A percentile compares a stretch with the other conserved stretches of the same genome.
Evolutionary conservation across 2,113 vertebrate genomes (phyloP).

Genomic region (Riparia riparia): DNA sequence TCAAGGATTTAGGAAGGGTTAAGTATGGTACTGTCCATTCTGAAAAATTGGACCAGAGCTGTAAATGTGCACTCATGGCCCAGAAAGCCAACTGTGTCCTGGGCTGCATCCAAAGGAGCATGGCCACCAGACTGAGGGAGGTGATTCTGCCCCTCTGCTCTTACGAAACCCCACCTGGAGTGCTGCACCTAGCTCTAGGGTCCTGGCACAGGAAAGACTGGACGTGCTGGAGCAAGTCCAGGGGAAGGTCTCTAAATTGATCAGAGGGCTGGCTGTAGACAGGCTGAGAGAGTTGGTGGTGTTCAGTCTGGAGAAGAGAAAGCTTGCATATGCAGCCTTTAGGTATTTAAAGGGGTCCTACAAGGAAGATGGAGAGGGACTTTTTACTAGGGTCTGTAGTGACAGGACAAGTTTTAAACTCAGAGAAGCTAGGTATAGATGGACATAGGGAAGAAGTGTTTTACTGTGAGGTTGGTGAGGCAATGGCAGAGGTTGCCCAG

Average conservation of each 20-base stretch:
- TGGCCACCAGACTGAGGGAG: background rate
- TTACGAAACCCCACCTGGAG: background rate
- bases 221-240: background rate
- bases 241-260: background rate
- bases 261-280: background rate
- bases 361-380: background rate
- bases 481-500: background rate
- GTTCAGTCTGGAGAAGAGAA: background rate
- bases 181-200: background rate
- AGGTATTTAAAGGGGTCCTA: background rate
- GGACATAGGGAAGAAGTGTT: background rate
- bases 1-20: background rate
- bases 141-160: background rate
- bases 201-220: background rate
- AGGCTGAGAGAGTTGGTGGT: background rate
- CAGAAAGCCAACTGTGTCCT: background rate
- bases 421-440: background rate
- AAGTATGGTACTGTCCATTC: background rate
- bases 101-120: background rate
- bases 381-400: background rate
- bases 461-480: background rate
- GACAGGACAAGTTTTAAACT: background rate
- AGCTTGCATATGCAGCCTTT: background rate
- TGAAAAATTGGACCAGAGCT: background rate
- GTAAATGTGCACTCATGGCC: accelerated